A percentile compares a stretch with the other conserved stretches of the same genome.
These are phyloP conservation scores for Adelognathus sp. DNA, from an alignment of 2,888 invertebrate species.

Conservation along the genomic window DNA sequence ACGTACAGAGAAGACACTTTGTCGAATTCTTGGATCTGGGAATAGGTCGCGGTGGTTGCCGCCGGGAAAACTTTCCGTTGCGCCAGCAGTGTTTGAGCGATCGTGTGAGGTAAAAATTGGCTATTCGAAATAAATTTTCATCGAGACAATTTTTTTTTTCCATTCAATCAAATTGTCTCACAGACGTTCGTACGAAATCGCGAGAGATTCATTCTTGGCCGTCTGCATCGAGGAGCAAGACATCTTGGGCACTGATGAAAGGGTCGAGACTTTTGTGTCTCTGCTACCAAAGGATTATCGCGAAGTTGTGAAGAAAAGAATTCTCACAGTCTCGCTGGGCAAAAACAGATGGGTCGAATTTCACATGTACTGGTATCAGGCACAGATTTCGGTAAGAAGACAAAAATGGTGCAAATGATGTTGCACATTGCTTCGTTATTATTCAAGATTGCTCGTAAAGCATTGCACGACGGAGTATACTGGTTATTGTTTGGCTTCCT, in stretches of 20 bases:
- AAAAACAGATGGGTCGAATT: conserved; percentile 87
- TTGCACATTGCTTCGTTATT: too few relatives aligned
- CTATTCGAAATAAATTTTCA: not conserved
- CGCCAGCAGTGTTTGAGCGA: not conserved
- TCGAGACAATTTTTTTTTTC: not conserved
- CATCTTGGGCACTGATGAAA: not conserved
- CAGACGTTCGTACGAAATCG: conserved; percentile 8
- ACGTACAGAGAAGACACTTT: conserved; percentile 65
- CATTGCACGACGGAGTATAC: too few relatives aligned
- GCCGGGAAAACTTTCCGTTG: not conserved
- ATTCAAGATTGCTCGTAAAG: too few relatives aligned
- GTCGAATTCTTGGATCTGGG: not conserved
- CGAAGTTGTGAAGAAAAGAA: conserved; percentile 82
- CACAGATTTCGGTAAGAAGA: conserved; percentile 83
- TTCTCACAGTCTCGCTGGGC: conserved; percentile 83
- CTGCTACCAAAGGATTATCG: conserved; percentile 2
- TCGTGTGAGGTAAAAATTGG: not conserved
- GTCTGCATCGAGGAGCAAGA: conserved; percentile 21
- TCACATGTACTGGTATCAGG: conserved; percentile 82
- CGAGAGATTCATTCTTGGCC: not conserved
- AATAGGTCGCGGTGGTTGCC: too few relatives aligned
- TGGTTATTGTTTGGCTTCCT: too few relatives aligned
- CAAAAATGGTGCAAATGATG: too few relatives aligned
- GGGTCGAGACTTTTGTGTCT: not conserved
- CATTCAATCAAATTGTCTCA: not conserved